A percentile compares a stretch with the other conserved stretches of the same genome.
Conservation (phyloP, 2,888 invertebrate species). For the Calliopum simillimum region DNA sequence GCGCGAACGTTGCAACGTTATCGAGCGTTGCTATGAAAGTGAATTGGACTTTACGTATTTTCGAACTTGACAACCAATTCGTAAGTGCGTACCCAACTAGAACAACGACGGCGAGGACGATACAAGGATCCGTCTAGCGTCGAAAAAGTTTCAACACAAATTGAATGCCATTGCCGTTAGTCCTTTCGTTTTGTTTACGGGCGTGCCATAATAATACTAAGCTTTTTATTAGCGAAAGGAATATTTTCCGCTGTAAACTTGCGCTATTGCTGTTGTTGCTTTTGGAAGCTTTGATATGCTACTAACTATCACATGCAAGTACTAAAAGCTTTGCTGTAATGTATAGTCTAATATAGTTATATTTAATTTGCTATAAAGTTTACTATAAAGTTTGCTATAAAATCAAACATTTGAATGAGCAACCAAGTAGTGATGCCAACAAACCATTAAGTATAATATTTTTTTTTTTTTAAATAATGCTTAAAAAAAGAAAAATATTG, state of each 20-base stretch:
- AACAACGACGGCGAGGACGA: neutral
- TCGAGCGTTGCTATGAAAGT: too few relatives aligned
- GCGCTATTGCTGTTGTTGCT: neutral
- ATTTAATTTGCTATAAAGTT: too few relatives aligned
- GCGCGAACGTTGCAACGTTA: too few relatives aligned
- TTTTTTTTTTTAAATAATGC: too few relatives aligned
- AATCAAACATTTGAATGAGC: too few relatives aligned
- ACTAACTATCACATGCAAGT: neutral
- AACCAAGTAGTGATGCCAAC: too few relatives aligned
- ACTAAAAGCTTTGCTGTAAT: too few relatives aligned
- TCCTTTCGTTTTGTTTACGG: neutral
- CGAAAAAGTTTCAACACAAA: neutral
- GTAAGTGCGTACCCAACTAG: neutral
- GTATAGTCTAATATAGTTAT: too few relatives aligned
- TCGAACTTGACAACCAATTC: neutral
- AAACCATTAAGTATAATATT: too few relatives aligned
- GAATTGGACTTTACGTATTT: too few relatives aligned
- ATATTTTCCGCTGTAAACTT: neutral
- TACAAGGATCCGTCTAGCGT: neutral
- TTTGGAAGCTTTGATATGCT: slow-evolving; percentile 5
- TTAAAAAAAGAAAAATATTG: too few relatives aligned
- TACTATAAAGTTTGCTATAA: too few relatives aligned
- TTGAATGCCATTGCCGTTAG: neutral
- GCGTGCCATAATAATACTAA: neutral
- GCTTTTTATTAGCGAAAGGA: slow-evolving; percentile 7